Evolutionary conservation across 1,140 invertebrate genomes (phyloP).

Genomic region (Drosophila persimilis): DNA sequence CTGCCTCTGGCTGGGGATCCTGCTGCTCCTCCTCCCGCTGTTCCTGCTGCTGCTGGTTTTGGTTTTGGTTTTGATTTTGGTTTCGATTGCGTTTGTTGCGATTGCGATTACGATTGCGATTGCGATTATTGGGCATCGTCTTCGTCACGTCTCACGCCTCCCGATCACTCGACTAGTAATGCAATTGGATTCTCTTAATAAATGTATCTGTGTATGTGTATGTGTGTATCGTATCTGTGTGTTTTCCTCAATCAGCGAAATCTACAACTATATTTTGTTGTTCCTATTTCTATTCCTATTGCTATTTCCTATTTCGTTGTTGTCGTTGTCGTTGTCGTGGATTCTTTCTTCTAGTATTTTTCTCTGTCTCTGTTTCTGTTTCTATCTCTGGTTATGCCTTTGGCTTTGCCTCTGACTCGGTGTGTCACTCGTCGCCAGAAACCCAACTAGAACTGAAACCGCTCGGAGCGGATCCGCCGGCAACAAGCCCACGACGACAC

Average conservation of each 20-base stretch:
- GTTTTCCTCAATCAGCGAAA: conserved; percentile 44
- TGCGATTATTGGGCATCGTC: conserved; percentile 82
- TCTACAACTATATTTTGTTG: conserved; percentile 49
- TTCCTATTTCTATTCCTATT: conserved; percentile 33
- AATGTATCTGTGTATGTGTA: conserved; percentile 27
- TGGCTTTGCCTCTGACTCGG: neutral
- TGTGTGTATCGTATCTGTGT: conserved; percentile 25
- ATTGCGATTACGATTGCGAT: conserved; percentile 75
- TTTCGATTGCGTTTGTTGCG: conserved; percentile 77
- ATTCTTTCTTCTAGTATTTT: conserved; percentile 19
- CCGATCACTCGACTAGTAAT: conserved; percentile 19
- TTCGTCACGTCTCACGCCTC: conserved; percentile 29
- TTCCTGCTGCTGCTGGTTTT: conserved; percentile 23
- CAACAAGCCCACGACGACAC: conserved; percentile 49
- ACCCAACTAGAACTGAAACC: conserved; percentile 71
- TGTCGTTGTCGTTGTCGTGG: conserved; percentile 42
- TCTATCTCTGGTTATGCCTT: neutral
- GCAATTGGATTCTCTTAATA: conserved; percentile 16
- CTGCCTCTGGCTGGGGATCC: conserved; percentile 16
- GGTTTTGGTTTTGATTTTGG: conserved; percentile 58
- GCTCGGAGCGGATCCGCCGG: conserved; percentile 38
- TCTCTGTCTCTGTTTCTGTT: neutral
- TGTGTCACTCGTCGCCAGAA: conserved; percentile 77
- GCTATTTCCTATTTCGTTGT: conserved; percentile 47
- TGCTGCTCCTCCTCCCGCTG: conserved; percentile 9